A percentile compares a stretch with the other conserved stretches of the same genome.
Conservation (phyloP, 2,113 vertebrate species). For the Cricetomys ansorgei region DNA sequence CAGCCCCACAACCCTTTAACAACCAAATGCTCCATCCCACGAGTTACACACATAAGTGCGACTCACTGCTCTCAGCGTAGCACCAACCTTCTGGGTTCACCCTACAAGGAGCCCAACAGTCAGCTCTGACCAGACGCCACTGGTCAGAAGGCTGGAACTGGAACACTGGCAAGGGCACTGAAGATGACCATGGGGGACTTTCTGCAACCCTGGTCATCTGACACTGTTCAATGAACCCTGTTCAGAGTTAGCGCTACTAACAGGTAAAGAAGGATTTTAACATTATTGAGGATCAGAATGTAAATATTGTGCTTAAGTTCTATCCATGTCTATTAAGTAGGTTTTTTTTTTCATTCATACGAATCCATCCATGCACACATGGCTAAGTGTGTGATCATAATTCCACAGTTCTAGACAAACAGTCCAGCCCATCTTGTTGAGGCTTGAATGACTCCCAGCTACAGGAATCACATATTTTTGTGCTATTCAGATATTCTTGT, state of each 20-base stretch:
- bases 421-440: background rate
- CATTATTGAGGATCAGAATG: background rate
- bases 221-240: background rate
- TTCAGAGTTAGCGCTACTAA: background rate
- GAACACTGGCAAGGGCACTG: background rate
- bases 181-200: background rate
- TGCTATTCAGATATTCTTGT: background rate
- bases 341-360: background rate
- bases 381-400: background rate
- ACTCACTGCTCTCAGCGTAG: background rate
- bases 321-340: background rate
- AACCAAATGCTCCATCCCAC: background rate
- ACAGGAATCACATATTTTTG: background rate
- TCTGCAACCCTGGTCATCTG: too few species aligned
- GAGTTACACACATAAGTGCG: background rate
- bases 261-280: background rate
- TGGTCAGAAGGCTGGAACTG: background rate
- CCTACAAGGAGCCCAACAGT: background rate
- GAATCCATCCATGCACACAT: background rate
- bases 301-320: background rate
- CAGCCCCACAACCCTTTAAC: background rate
- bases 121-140: background rate
- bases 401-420: background rate
- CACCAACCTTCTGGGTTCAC: rapidly evolving
- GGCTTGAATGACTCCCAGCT: background rate